Percentiles rank a stretch among this genome's conserved stretches.
Evolutionary conservation across 2,797 vertebrate genomes (phyloP).

Genomic region (Rhodeus uyekii): DNA sequence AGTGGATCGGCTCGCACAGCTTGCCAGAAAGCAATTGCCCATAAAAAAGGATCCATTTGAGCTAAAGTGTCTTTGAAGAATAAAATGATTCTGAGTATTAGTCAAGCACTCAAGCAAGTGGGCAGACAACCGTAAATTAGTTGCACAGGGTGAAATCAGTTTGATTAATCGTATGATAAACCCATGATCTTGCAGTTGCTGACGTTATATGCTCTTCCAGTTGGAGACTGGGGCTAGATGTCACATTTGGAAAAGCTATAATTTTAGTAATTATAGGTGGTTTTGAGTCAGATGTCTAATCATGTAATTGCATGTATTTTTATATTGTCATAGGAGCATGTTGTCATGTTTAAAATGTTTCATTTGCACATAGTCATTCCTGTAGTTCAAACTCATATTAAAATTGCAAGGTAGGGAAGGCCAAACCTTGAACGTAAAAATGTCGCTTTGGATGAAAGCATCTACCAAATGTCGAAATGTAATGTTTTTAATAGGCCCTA

Average conservation of each 20-base stretch:
- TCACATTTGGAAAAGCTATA: background rate
- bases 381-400: background rate
- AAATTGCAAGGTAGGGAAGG: background rate
- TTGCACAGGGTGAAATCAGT: background rate
- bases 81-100: slow-evolving; percentile 5
- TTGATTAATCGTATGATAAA: background rate
- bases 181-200: background rate
- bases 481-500: background rate
- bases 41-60: slow-evolving; percentile 20
- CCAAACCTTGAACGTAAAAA: background rate
- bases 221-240: background rate
- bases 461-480: background rate
- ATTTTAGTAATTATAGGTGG: background rate
- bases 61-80: slow-evolving; percentile 10
- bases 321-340: background rate
- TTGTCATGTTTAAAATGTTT: background rate
- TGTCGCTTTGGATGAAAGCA: background rate
- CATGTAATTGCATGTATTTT: background rate
- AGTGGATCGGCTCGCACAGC: background rate
- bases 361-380: background rate
- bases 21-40: slow-evolving; percentile 37
- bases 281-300: background rate
- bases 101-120: background rate
- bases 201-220: background rate
- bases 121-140: background rate